Evolutionary conservation across 2,888 invertebrate genomes (phyloP).

Genomic region (Crioceris asparagi): DNA sequence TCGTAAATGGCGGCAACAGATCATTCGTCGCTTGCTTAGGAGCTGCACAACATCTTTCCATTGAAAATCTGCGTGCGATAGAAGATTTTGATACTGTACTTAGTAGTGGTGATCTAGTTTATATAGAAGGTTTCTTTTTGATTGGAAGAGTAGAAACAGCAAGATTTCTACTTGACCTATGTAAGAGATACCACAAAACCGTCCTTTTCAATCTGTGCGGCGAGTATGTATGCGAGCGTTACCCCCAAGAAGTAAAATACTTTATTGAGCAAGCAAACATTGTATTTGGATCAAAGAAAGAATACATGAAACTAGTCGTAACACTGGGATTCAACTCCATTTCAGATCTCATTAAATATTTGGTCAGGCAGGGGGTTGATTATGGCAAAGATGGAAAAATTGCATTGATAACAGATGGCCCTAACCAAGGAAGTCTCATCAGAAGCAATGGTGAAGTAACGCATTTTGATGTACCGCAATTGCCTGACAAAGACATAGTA

Average conservation of each 20-base stretch:
- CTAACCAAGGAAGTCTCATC: slow-evolving; percentile 42
- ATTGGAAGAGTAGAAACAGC: slow-evolving; percentile 40
- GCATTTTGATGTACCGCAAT: slow-evolving; percentile 32
- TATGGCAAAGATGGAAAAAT: slow-evolving; percentile 25
- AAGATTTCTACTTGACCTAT: slow-evolving; percentile 37
- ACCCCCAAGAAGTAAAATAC: slow-evolving; percentile 35
- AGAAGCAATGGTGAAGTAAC: slow-evolving; percentile 20
- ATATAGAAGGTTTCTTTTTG: slow-evolving; percentile 50
- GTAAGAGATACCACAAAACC: slow-evolving; percentile 31
- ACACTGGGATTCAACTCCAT: slow-evolving; percentile 17
- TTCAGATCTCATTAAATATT: slow-evolving; percentile 9
- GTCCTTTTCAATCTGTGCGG: slow-evolving; percentile 46
- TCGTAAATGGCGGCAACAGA: slow-evolving; percentile 38
- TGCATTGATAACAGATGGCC: slow-evolving; percentile 54
- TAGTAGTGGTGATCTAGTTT: slow-evolving; percentile 32
- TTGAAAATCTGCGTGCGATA: slow-evolving; percentile 26
- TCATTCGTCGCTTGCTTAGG: slow-evolving; percentile 46
- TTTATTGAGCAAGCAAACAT: slow-evolving; percentile 41
- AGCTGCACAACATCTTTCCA: slow-evolving; percentile 40
- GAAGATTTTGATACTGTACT: slow-evolving; percentile 21
- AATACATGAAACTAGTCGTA: slow-evolving; percentile 39
- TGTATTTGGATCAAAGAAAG: slow-evolving; percentile 47
- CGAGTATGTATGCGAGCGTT: slow-evolving; percentile 40
- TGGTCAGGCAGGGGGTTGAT: slow-evolving; percentile 12
- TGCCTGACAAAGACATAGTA: slow-evolving; percentile 36